phyloP scores from a whole-genome alignment of 2,888 invertebrate genomes.

The Neoaliturus tenellus region DNA sequence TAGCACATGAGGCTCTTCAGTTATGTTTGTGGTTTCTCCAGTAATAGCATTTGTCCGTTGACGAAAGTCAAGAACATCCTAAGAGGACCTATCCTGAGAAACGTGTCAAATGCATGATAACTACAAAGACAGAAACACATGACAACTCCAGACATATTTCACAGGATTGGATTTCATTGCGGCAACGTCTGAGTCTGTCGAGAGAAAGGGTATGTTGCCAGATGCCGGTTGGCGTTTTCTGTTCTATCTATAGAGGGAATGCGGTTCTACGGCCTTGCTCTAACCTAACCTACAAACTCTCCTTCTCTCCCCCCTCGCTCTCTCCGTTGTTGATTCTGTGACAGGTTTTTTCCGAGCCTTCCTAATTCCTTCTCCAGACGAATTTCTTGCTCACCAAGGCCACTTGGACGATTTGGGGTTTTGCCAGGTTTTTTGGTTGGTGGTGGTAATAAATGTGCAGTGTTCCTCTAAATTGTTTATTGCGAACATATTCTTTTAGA shows the following conservation, averaged over 20 bases:
- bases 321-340: background rate
- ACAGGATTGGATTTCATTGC: background rate
- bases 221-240: background rate
- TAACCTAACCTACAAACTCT: constrained; percentile 23
- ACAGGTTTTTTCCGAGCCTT: background rate
- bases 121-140: no score
- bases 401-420: background rate
- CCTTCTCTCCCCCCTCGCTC: background rate
- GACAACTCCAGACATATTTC: background rate
- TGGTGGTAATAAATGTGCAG: background rate
- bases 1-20: no score
- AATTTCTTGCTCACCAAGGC: background rate
- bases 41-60: no score
- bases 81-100: no score
- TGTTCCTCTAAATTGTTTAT: background rate
- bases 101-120: no score
- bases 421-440: background rate
- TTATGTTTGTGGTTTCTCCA: no score
- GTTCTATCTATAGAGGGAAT: constrained; percentile 23
- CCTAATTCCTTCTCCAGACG: background rate
- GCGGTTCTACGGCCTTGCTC: constrained; percentile 10
- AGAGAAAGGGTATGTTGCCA: constrained; percentile 12
- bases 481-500: background rate
- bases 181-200: background rate
- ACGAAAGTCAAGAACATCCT: no score